phyloP scores from a whole-genome alignment of 2,113 vertebrate species.

The Chloebia gouldiae region DNA sequence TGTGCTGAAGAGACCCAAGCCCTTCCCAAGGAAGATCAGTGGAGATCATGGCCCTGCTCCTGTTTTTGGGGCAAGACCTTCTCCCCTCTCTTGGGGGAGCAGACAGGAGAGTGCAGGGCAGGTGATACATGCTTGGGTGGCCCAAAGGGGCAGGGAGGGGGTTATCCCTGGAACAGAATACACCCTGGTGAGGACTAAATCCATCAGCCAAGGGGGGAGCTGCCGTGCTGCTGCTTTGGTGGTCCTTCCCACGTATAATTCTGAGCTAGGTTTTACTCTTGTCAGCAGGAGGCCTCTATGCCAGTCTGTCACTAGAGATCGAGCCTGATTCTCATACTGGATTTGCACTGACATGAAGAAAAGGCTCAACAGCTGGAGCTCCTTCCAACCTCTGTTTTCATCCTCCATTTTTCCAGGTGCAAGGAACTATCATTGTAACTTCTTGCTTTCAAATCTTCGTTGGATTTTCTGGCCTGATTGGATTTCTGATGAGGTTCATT shows the following conservation, averaged over 20 bases:
- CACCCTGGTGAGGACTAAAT: background rate
- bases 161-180: background rate
- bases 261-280: background rate
- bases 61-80: background rate
- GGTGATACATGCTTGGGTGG: background rate
- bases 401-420: slow-evolving; percentile 74
- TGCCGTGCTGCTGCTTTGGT: background rate
- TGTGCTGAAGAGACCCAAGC: background rate
- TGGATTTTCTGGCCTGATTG: slow-evolving; percentile 93
- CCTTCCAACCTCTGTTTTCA: background rate
- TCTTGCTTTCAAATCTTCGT: slow-evolving; percentile 91
- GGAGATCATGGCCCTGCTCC: background rate
- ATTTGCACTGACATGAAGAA: background rate
- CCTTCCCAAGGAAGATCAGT: background rate
- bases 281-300: background rate
- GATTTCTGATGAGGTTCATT: slow-evolving; percentile 91
- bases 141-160: background rate
- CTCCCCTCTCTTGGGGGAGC: background rate
- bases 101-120: background rate
- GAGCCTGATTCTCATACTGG: background rate
- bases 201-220: background rate
- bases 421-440: slow-evolving; percentile 91
- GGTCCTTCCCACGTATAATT: background rate
- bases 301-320: background rate
- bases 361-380: background rate